phyloP scores from a whole-genome alignment of 2,113 vertebrate species.

The Trogon melanurus region DNA sequence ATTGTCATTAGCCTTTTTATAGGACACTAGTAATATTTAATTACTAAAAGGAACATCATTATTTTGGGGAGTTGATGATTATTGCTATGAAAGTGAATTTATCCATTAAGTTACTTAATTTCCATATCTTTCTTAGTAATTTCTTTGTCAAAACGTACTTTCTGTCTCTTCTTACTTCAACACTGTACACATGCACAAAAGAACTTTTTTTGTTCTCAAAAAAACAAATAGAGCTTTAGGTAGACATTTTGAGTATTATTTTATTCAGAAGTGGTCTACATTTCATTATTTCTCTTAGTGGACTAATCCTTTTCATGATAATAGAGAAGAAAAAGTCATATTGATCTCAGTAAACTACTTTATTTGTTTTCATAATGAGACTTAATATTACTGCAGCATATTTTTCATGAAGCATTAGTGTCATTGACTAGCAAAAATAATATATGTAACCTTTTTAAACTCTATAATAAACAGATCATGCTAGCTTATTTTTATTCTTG shows the following conservation, averaged over 20 bases:
- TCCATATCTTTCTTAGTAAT: background rate
- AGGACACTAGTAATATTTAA: background rate
- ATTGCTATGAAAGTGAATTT: background rate
- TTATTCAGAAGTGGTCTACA: background rate
- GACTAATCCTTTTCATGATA: background rate
- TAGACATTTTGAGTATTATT: background rate
- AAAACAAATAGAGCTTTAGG: background rate
- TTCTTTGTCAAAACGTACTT: background rate
- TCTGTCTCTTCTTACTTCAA: background rate
- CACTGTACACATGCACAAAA: background rate
- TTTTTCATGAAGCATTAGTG: background rate
- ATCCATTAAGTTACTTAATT: background rate
- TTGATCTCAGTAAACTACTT: background rate
- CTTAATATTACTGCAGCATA: background rate
- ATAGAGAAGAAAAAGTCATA: background rate
- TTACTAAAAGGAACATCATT: background rate
- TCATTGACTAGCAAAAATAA: background rate
- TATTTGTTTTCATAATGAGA: background rate
- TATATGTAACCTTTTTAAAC: background rate
- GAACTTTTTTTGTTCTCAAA: background rate
- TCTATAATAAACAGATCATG: background rate
- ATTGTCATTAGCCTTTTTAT: background rate
- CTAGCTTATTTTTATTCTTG: background rate
- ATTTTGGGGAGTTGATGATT: background rate
- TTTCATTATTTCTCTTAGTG: background rate